Percentiles rank a stretch among this genome's conserved stretches.
Conservation (phyloP, 2,888 invertebrate species). For the Acleris cristana region DNA sequence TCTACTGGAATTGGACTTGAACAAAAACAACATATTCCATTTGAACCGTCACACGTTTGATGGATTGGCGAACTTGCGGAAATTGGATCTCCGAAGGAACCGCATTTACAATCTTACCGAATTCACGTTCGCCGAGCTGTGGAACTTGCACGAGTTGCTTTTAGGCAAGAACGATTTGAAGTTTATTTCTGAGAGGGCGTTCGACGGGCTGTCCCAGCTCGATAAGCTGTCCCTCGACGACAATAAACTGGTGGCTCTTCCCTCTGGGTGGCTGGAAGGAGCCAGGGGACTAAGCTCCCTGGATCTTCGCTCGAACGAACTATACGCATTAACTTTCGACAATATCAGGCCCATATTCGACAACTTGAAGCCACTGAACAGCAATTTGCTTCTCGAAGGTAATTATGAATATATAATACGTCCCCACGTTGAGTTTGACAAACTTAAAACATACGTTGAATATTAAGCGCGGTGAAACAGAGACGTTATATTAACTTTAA, state of each 20-base stretch:
- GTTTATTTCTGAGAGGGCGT: slow-evolving; percentile 90
- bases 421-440: slow-evolving; percentile 59
- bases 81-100: slow-evolving; percentile 89
- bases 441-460: slow-evolving; percentile 74
- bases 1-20: slow-evolving; percentile 91
- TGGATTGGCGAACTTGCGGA: slow-evolving; percentile 88
- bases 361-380: slow-evolving; percentile 89
- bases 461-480: slow-evolving; percentile 69
- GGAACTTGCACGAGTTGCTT: slow-evolving; percentile 88
- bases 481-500: slow-evolving; percentile 69
- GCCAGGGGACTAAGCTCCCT: slow-evolving; percentile 88
- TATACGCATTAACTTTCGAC: slow-evolving; percentile 90
- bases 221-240: slow-evolving; percentile 89
- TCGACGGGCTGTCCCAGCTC: slow-evolving; percentile 89
- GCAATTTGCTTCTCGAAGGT: slow-evolving; percentile 91
- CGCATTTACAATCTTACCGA: slow-evolving; percentile 90
- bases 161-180: slow-evolving; percentile 88
- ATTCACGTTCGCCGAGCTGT: slow-evolving; percentile 90
- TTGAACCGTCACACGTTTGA: slow-evolving; percentile 90
- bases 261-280: slow-evolving; percentile 88
- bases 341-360: slow-evolving; percentile 90
- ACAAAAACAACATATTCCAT: slow-evolving; percentile 89
- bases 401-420: slow-evolving; percentile 72
- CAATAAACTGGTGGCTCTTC: slow-evolving; percentile 89
- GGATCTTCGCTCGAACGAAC: slow-evolving; percentile 90